Conservation (phyloP, 2,888 invertebrate species). For the Pyrochroa serraticornis region DNA sequence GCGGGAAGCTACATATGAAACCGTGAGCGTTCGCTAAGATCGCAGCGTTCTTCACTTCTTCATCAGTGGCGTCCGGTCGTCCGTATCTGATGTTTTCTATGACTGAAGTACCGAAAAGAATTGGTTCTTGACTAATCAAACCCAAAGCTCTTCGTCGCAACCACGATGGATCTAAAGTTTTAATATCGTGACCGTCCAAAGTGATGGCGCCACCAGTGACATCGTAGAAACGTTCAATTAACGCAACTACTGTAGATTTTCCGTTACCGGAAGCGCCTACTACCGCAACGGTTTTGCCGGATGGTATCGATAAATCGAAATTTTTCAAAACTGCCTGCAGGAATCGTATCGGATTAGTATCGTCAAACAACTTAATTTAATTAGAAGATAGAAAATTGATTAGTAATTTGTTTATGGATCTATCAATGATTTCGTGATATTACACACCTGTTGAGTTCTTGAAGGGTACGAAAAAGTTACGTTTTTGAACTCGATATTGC, state of each 20-base stretch:
- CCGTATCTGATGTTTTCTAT: constrained; percentile 95
- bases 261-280: constrained; percentile 95
- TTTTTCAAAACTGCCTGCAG: constrained; percentile 69
- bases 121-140: constrained; percentile 92
- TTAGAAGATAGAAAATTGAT: constrained; percentile 3
- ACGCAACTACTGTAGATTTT: constrained; percentile 89
- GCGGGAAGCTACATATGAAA: constrained; percentile 83
- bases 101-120: constrained; percentile 89
- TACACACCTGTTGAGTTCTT: constrained; percentile 66
- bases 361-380: neutral
- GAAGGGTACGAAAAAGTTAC: constrained; percentile 91
- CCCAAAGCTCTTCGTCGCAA: constrained; percentile 83
- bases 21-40: constrained; percentile 88
- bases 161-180: constrained; percentile 80
- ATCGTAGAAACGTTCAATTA: constrained; percentile 92
- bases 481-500: constrained; percentile 83
- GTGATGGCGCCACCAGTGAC: constrained; percentile 72
- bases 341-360: neutral
- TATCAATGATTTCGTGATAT: too few species aligned
- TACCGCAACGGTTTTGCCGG: constrained; percentile 89
- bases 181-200: constrained; percentile 77
- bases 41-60: constrained; percentile 77
- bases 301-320: constrained; percentile 81
- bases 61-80: constrained; percentile 69
- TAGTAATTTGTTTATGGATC: too few species aligned